Evolutionary conservation across 2,113 vertebrate genomes (phyloP).

Genomic region (Gopherus flavomarginatus): DNA sequence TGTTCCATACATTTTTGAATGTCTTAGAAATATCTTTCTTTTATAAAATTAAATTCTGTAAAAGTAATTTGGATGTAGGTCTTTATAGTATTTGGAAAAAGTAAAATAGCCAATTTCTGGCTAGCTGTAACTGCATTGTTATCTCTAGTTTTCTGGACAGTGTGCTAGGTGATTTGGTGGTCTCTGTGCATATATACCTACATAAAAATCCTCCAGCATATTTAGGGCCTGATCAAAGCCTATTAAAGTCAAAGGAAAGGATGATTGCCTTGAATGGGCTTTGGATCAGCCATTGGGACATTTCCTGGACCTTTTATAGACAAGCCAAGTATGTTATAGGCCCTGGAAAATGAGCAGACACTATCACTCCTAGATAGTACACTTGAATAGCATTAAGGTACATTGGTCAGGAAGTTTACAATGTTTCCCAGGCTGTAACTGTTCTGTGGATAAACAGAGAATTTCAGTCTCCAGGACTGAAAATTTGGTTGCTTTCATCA

Average conservation of each 20-base stretch:
- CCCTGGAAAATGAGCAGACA: not conserved
- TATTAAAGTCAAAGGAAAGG: not conserved
- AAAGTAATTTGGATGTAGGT: not conserved
- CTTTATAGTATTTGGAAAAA: not conserved
- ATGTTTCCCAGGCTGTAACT: not conserved
- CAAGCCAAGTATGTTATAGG: not conserved
- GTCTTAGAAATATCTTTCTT: not conserved
- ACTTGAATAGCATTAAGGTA: not conserved
- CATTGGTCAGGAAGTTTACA: not conserved
- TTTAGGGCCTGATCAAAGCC: not conserved
- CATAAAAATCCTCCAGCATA: not conserved
- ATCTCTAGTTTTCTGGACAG: not conserved
- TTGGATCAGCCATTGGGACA: not conserved
- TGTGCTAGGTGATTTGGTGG: not conserved
- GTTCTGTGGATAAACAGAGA: not conserved
- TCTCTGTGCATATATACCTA: not conserved
- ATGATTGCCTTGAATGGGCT: not conserved
- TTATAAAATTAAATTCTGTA: not conserved
- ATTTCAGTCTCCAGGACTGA: not conserved
- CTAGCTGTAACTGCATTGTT: not conserved
- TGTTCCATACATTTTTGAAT: not conserved
- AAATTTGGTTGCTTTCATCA: not conserved
- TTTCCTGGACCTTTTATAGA: not conserved
- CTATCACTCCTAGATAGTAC: not conserved
- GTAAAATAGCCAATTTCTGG: rapidly evolving